These are phyloP conservation scores for Oenanthe melanoleuca DNA, from an alignment of 2,113 vertebrate species.

Conservation along the genomic window DNA sequence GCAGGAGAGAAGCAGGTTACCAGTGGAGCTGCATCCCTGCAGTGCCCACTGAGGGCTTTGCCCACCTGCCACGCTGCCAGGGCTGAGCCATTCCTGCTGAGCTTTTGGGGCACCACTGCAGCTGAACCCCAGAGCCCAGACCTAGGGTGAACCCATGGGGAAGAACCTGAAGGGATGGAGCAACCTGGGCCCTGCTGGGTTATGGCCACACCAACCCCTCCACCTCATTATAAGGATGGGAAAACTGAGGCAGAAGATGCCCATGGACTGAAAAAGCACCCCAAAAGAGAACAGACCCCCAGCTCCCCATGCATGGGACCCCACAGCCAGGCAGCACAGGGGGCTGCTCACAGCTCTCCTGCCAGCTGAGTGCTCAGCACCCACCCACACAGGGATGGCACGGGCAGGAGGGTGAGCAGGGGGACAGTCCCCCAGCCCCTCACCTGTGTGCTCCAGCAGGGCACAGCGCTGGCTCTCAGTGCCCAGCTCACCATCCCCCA, in stretches of 20 bases:
- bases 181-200: not conserved
- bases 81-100: not conserved
- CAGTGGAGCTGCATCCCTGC: not conserved
- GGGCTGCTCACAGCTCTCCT: not conserved
- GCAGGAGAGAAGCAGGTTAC: constrained; percentile 66
- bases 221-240: rapidly evolving
- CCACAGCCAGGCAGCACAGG: not conserved
- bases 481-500: constrained; percentile 49
- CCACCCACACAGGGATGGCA: rapidly evolving
- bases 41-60: not conserved
- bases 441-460: constrained; percentile 68
- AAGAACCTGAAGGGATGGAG: not conserved
- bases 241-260: not conserved
- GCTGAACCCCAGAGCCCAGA: not conserved
- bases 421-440: not conserved
- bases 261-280: not conserved
- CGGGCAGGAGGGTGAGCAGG: rapidly evolving
- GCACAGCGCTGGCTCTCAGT: constrained; percentile 55
- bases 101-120: not conserved
- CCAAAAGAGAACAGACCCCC: not conserved
- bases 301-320: not conserved
- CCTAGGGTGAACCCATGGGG: rapidly evolving
- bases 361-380: not conserved
- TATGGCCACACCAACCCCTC: not conserved
- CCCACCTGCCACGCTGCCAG: not conserved